phyloP scores from a whole-genome alignment of 2,113 vertebrate species.

The Thalassoma bifasciatum region DNA sequence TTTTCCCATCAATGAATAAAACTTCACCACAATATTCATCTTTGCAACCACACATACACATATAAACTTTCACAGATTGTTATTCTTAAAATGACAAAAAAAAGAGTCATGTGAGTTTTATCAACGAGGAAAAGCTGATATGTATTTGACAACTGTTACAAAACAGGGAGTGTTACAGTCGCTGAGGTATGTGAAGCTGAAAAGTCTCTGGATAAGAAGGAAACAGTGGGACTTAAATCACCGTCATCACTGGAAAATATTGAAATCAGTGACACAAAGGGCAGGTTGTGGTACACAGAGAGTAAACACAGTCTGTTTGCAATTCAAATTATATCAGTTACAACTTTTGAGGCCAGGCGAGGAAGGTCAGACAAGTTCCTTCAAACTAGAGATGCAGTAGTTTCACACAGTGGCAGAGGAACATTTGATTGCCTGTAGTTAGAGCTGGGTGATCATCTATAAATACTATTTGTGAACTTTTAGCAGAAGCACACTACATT shows the following conservation, averaged over 20 bases:
- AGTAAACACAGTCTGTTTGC: constrained; percentile 6
- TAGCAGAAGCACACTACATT: background rate
- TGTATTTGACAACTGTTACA: constrained; percentile 51
- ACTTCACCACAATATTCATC: background rate
- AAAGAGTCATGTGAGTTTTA: background rate
- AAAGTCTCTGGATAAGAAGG: constrained; percentile 12
- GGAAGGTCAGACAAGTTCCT: background rate
- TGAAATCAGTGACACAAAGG: background rate
- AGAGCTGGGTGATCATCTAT: background rate
- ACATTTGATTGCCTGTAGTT: background rate
- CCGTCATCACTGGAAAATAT: background rate
- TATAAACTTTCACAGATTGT: background rate
- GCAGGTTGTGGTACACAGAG: constrained; percentile 31
- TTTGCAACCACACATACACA: background rate
- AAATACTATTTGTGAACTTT: background rate
- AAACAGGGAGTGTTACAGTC: constrained; percentile 51
- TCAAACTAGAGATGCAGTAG: background rate
- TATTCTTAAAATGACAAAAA: background rate
- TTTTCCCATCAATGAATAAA: constrained; percentile 2
- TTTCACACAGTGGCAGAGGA: constrained; percentile 9
- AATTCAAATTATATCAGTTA: constrained; percentile 5
- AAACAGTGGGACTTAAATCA: background rate
- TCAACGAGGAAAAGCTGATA: constrained; percentile 13
- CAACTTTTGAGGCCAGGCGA: background rate
- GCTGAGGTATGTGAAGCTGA: background rate